phyloP scores from a whole-genome alignment of 2,888 invertebrate species.

The Metallyticus violacea region DNA sequence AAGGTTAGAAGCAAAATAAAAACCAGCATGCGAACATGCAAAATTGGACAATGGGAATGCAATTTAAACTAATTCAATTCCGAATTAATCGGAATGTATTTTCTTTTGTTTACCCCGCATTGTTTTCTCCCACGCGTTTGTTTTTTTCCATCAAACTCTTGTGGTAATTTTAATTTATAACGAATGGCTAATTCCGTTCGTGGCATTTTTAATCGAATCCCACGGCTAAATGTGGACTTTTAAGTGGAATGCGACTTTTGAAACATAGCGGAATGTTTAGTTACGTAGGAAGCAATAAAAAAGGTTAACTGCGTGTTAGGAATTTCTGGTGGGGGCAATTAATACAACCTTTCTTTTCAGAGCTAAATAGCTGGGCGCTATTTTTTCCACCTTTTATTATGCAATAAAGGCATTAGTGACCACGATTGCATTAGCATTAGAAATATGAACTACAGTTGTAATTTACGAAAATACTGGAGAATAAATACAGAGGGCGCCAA shows the following conservation, averaged over 20 bases:
- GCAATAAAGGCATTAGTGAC: not conserved
- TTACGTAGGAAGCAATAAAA: not conserved
- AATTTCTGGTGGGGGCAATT: not conserved
- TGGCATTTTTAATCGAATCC: not conserved
- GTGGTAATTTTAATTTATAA: not conserved
- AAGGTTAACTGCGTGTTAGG: not conserved
- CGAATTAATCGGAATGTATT: not conserved
- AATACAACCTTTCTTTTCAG: not conserved
- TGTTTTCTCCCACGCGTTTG: not conserved
- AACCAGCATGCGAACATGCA: not conserved
- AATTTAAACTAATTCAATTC: not conserved
- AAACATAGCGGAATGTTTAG: not conserved
- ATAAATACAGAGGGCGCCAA: too few relatives aligned
- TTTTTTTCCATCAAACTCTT: not conserved
- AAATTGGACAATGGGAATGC: not conserved
- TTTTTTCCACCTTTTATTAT: not conserved
- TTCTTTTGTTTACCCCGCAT: not conserved
- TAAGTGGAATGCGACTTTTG: not conserved
- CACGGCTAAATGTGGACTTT: not conserved
- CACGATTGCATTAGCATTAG: not conserved
- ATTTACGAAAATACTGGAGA: too few relatives aligned
- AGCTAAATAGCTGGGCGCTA: not conserved
- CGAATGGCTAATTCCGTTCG: not conserved
- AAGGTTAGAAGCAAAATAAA: not conserved
- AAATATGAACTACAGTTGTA: too few relatives aligned